A percentile compares a stretch with the other conserved stretches of the same genome.
Evolutionary conservation across 1,140 invertebrate species (phyloP).

Genomic region (Tetranychus cinnabarinus): DNA sequence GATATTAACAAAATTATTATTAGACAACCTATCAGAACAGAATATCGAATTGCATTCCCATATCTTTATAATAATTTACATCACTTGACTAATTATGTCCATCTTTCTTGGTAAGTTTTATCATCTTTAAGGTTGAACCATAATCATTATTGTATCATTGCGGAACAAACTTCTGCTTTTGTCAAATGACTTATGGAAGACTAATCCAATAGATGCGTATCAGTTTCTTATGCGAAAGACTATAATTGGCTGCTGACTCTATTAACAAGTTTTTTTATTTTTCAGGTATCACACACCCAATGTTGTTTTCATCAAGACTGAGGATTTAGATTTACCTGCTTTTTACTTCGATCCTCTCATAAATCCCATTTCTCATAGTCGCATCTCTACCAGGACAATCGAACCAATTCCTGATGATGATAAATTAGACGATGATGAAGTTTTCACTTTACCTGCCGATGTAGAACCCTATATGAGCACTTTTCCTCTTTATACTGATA

Average conservation of each 20-base stretch:
- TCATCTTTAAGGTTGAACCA: neutral
- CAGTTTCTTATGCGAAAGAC: neutral
- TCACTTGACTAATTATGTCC: conserved; percentile 49
- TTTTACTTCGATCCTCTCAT: conserved; percentile 99
- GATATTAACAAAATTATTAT: conserved; percentile 99
- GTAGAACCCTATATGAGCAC: conserved; percentile 80
- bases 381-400: conserved; percentile 38
- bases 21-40: conserved; percentile 87
- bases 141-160: neutral
- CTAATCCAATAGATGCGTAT: neutral
- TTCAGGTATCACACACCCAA: conserved; percentile 95
- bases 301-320: conserved; percentile 98
- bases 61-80: conserved; percentile 98
- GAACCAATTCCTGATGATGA: conserved; percentile 57
- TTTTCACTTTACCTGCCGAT: conserved; percentile 70
- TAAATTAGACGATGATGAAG: conserved; percentile 38
- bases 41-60: conserved; percentile 97
- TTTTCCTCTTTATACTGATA: conserved; percentile 86
- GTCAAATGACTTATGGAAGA: neutral
- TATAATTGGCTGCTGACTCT: conserved; percentile 2
- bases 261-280: neutral
- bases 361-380: conserved; percentile 90
- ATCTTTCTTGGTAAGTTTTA: conserved; percentile 60
- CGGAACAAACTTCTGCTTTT: neutral
- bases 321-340: conserved; percentile 98